Conservation (phyloP, 2,797 vertebrate species). For the Intellagama lesueurii region DNA sequence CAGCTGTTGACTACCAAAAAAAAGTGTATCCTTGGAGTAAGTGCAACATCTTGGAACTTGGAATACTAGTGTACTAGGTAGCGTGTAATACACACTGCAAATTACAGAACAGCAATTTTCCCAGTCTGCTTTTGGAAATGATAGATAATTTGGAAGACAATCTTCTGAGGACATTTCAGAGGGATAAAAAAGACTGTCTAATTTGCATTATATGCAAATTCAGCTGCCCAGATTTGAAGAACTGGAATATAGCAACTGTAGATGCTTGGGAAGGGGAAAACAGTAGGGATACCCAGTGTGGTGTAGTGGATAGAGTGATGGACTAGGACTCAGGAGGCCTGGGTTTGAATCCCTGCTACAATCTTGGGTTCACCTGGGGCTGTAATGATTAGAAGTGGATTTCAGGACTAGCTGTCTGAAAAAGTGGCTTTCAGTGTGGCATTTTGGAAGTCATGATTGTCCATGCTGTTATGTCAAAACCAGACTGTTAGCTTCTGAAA, state of each 20-base stretch:
- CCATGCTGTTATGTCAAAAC: not conserved
- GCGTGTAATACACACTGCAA: not conserved
- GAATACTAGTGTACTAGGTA: conserved; percentile 47
- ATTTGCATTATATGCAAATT: no score
- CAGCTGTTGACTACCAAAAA: no score
- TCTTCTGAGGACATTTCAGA: conserved; percentile 42
- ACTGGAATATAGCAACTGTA: no score
- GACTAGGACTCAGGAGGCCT: no score
- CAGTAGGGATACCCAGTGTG: no score
- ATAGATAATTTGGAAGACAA: not conserved
- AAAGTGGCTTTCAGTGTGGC: not conserved
- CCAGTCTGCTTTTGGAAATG: not conserved
- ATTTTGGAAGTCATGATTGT: not conserved
- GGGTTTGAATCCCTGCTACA: not conserved
- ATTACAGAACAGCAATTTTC: not conserved
- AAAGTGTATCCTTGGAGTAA: not conserved
- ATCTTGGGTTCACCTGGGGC: rapidly evolving
- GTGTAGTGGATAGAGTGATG: no score
- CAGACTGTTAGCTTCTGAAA: not conserved
- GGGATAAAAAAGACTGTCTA: conserved; percentile 2
- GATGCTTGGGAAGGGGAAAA: no score
- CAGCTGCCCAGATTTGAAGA: no score
- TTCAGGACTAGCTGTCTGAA: not conserved
- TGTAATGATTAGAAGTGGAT: conserved; percentile 33
- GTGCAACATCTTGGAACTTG: conserved; percentile 19